A percentile compares a stretch with the other conserved stretches of the same genome.
Conservation (phyloP, 2,113 vertebrate species). For the Eudyptes chrysolophus region DNA sequence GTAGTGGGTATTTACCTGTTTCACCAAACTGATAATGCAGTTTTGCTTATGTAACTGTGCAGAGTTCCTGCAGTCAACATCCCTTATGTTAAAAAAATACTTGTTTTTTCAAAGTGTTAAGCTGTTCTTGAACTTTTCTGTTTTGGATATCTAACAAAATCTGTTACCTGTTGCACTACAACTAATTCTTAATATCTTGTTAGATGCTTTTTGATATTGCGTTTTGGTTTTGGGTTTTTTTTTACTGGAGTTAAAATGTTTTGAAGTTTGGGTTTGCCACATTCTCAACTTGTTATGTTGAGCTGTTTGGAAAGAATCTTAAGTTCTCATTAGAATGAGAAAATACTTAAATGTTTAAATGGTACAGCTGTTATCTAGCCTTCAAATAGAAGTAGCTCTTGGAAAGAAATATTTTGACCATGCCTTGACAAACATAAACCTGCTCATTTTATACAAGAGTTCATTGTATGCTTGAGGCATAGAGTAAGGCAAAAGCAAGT, state of each 20-base stretch:
- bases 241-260: not conserved
- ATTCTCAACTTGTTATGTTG: not conserved
- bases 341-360: slow-evolving; percentile 37
- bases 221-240: not conserved
- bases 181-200: not conserved
- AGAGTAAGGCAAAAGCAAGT: not conserved
- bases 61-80: not conserved
- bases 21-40: not conserved
- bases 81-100: not conserved
- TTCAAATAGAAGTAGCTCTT: slow-evolving; percentile 3
- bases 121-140: not conserved
- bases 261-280: slow-evolving; percentile 13
- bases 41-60: not conserved
- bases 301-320: slow-evolving; percentile 18
- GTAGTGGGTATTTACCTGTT: not conserved
- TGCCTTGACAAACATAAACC: slow-evolving; percentile 35
- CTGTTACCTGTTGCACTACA: not conserved
- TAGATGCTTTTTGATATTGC: not conserved
- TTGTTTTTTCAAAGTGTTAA: not conserved
- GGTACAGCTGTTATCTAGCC: slow-evolving; percentile 18
- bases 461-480: not conserved
- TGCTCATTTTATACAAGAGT: not conserved
- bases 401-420: slow-evolving; percentile 11
- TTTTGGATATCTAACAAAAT: not conserved
- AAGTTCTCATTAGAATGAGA: slow-evolving; percentile 36